Percentiles rank a stretch among this genome's conserved stretches.
phyloP scores from a whole-genome alignment of 2,888 invertebrate genomes.

The Heliconius erato region DNA sequence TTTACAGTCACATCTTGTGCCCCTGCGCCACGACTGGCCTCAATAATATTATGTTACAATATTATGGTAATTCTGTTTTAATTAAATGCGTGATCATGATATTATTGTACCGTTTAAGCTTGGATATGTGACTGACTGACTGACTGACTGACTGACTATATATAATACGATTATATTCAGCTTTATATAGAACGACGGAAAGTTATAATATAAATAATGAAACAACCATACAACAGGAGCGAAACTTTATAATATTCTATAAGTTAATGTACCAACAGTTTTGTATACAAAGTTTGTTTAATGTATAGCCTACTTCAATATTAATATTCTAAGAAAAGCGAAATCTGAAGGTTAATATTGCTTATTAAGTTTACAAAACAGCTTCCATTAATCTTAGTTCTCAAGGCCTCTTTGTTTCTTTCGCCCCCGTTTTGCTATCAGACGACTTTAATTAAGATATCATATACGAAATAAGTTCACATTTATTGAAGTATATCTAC shows the following conservation, averaged over 20 bases:
- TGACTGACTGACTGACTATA: neutral
- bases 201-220: conserved; percentile 6
- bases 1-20: no score
- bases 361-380: conserved; percentile 75
- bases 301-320: conserved; percentile 27
- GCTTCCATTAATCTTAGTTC: conserved; percentile 80
- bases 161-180: neutral
- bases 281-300: conserved; percentile 23
- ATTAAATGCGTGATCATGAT: neutral
- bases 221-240: neutral
- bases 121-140: neutral
- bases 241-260: conserved; percentile 12
- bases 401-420: conserved; percentile 73
- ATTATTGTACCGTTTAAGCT: neutral
- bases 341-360: conserved; percentile 60
- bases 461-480: conserved; percentile 77
- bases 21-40: no score
- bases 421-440: conserved; percentile 66
- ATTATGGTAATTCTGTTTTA: neutral
- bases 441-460: conserved; percentile 80
- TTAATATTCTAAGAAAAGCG: conserved; percentile 35
- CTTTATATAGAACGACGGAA: neutral
- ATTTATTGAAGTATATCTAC: conserved; percentile 71
- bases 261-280: conserved; percentile 19
- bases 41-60: no score